These are phyloP conservation scores for Triplophysa yarkandensis DNA, from an alignment of 2,797 vertebrate species.

Conservation along the genomic window DNA sequence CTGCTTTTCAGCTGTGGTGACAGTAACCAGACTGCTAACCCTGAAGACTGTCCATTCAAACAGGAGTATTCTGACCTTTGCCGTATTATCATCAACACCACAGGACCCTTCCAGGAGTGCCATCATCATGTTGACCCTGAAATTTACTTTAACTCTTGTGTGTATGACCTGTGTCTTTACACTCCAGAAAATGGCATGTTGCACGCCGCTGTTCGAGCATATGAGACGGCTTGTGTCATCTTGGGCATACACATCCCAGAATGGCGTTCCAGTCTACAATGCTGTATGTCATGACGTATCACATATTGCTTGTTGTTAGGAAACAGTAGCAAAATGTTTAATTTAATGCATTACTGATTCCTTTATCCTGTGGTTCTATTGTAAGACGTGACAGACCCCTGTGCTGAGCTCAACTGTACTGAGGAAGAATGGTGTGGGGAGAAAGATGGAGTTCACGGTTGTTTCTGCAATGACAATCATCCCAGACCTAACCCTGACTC, in stretches of 20 bases:
- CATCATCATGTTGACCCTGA: conserved; percentile 62
- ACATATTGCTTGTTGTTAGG: no score
- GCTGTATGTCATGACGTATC: conserved; percentile 54
- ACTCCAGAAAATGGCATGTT: conserved; percentile 64
- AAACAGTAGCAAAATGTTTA: no score
- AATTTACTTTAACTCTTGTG: conserved; percentile 66
- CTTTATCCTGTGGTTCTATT: not conserved
- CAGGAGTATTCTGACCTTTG: conserved; percentile 66
- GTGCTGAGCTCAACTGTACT: conserved; percentile 48
- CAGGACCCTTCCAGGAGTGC: conserved; percentile 68
- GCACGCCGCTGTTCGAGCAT: conserved; percentile 68
- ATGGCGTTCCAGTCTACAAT: conserved; percentile 59
- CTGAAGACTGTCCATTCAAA: conserved; percentile 48
- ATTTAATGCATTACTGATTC: no score
- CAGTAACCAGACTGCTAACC: conserved; percentile 2
- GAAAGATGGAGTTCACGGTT: conserved; percentile 51
- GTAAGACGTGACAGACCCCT: conserved; percentile 37
- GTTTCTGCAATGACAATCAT: conserved; percentile 53
- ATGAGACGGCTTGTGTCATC: conserved; percentile 63
- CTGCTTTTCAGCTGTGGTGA: conserved; percentile 59
- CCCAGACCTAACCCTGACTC: conserved; percentile 5
- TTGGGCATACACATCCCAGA: conserved; percentile 55
- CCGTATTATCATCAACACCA: conserved; percentile 65
- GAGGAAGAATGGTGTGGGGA: conserved; percentile 57
- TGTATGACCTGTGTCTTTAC: conserved; percentile 73